Evolutionary conservation across 2,113 vertebrate genomes (phyloP).

Genomic region (human): GRCh38 chr17:41160501-41161000

Average conservation of each 20-base stretch:
- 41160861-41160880: background rate
- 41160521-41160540: background rate
- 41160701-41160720: background rate
- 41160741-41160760: background rate
- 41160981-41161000: background rate
- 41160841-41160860: constrained; percentile 21
- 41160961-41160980: background rate
- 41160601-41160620: background rate
- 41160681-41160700: constrained; percentile 49
- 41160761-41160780: constrained; percentile 18
- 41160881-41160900: background rate
- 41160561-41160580: background rate
- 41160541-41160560: background rate
- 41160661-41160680: constrained; percentile 31
- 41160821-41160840: constrained; percentile 24
- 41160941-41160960: background rate
- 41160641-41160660: background rate
- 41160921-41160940: background rate
- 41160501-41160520: background rate
- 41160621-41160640: background rate
- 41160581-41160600: background rate
- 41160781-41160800: background rate
- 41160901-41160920: background rate
- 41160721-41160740: background rate
- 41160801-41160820: background rate